A percentile compares a stretch with the other conserved stretches of the same genome.
phyloP scores from a whole-genome alignment of 2,797 vertebrate genomes.

The Macropus fuliginosus region DNA sequence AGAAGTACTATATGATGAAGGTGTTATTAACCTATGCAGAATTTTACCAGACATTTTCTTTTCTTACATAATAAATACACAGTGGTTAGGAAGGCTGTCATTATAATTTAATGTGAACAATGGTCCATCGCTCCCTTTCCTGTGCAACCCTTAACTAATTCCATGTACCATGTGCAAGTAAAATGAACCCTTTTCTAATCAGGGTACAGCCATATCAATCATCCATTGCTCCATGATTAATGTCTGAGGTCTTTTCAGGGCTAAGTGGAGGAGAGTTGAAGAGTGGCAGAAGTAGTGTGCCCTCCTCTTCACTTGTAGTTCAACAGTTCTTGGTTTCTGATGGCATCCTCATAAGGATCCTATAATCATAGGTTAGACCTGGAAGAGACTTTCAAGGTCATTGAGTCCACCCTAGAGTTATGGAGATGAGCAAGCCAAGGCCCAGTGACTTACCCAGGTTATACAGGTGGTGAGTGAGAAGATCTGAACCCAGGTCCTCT shows the following conservation, averaged over 20 bases:
- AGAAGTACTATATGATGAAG: constrained; percentile 88
- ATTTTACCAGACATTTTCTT: constrained; percentile 90
- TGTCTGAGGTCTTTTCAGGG: constrained; percentile 79
- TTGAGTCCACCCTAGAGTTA: neutral
- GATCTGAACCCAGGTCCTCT: neutral
- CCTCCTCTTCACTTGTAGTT: constrained; percentile 73
- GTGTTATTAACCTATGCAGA: constrained; percentile 92
- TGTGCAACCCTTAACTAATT: constrained; percentile 87
- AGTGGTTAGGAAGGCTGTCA: constrained; percentile 88
- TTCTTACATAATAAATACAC: constrained; percentile 90
- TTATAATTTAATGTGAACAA: constrained; percentile 90
- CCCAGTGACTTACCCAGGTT: neutral
- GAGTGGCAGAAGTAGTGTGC: constrained; percentile 71
- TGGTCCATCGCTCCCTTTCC: constrained; percentile 87
- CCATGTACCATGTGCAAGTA: constrained; percentile 84
- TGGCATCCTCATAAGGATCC: constrained; percentile 24
- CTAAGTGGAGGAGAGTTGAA: constrained; percentile 76
- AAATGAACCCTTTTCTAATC: constrained; percentile 86
- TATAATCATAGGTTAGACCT: neutral
- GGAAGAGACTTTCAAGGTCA: neutral
- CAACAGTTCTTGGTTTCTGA: constrained; percentile 58
- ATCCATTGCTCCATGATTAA: constrained; percentile 83
- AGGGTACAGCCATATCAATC: constrained; percentile 86
- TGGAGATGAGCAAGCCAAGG: neutral
- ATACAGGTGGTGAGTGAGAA: neutral